A percentile compares a stretch with the other conserved stretches of the same genome.
phyloP scores from a whole-genome alignment of 2,113 vertebrate species.

The Equus przewalskii region DNA sequence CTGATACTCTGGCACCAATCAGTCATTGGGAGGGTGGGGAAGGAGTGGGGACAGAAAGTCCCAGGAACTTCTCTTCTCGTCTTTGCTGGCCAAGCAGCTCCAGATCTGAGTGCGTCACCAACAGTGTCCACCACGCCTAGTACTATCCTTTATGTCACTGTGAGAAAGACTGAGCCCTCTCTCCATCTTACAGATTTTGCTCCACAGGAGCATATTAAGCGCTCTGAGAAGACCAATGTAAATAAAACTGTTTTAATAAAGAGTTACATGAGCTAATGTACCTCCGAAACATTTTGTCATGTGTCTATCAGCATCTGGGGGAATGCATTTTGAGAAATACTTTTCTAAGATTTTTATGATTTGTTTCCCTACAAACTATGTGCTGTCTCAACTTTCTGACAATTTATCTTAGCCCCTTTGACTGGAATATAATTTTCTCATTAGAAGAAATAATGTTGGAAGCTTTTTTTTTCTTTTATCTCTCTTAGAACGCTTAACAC shows the following conservation, averaged over 20 bases:
- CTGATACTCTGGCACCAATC: rapidly evolving
- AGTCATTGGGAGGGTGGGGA: neutral
- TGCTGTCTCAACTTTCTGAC: neutral
- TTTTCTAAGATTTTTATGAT: neutral
- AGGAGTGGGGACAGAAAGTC: too few relatives aligned
- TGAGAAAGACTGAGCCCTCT: neutral
- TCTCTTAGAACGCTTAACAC: neutral
- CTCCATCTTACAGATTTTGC: neutral
- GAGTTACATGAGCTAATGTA: neutral
- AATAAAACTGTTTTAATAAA: neutral
- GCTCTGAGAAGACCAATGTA: neutral
- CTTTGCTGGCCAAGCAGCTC: neutral
- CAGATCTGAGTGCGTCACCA: neutral
- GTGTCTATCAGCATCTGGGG: neutral
- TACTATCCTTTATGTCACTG: neutral
- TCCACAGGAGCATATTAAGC: neutral
- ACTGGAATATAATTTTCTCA: neutral
- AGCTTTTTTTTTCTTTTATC: neutral
- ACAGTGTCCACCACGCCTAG: rapidly evolving
- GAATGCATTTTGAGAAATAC: neutral
- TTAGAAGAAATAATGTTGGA: neutral
- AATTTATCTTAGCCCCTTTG: neutral
- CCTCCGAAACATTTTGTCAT: neutral
- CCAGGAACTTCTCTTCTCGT: neutral
- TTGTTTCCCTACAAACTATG: neutral